A percentile compares a stretch with the other conserved stretches of the same genome.
Evolutionary conservation across 2,113 vertebrate species (phyloP).

Genomic region (Tetraodon nigroviridis): DNA sequence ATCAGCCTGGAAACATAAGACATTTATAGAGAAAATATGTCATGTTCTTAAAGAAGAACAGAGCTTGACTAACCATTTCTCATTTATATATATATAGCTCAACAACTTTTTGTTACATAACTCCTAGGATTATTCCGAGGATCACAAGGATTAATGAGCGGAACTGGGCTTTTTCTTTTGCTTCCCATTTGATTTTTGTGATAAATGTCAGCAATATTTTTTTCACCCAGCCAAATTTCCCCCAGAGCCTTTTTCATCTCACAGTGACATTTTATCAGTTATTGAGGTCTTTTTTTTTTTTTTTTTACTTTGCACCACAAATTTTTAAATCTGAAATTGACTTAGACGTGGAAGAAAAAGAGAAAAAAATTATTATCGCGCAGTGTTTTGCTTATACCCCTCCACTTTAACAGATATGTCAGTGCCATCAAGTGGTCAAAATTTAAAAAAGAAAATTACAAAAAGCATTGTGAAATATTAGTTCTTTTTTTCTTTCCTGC

Average conservation of each 20-base stretch:
- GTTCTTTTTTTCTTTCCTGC: too few species aligned
- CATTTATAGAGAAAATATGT: constrained; percentile 18
- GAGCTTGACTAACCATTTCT: neutral
- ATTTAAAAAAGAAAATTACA: neutral
- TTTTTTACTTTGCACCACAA: constrained; percentile 1
- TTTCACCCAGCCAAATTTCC: neutral
- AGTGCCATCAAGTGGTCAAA: constrained; percentile 25
- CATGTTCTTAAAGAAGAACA: neutral
- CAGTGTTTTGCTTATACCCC: neutral
- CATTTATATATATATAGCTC: too few species aligned
- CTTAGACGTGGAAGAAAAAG: too few species aligned
- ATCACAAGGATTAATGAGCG: too few species aligned
- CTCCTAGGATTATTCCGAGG: too few species aligned
- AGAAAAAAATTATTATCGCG: constrained; percentile 20
- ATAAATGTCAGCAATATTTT: neutral
- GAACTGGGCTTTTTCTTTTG: neutral
- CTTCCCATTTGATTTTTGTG: too few species aligned
- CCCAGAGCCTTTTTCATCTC: neutral
- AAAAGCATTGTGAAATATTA: too few species aligned
- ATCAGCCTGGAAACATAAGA: constrained; percentile 1
- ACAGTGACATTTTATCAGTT: neutral
- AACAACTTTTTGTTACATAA: too few species aligned
- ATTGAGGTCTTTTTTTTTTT: neutral
- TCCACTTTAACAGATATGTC: neutral
- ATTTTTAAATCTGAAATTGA: constrained; percentile 13